Percentiles rank a stretch among this genome's conserved stretches.
These are phyloP conservation scores for Dascyllus trimaculatus DNA, from an alignment of 2,113 vertebrate species.

Conservation along the genomic window DNA sequence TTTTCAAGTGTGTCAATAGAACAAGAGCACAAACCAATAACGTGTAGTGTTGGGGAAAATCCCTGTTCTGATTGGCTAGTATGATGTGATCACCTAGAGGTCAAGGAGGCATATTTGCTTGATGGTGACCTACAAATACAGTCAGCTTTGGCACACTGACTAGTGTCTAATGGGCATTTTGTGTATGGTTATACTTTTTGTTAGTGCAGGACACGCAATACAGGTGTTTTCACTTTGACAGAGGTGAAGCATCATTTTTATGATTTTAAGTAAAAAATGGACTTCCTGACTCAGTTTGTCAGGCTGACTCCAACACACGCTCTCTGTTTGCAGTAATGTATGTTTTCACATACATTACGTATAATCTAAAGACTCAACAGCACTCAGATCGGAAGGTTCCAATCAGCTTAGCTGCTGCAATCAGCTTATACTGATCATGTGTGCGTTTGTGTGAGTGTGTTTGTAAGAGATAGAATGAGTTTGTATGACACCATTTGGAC, in stretches of 20 bases:
- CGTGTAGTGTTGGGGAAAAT: background rate
- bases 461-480: no score
- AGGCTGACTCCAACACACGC: background rate
- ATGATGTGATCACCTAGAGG: background rate
- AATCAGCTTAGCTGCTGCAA: slow-evolving; percentile 54
- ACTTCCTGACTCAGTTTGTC: no score
- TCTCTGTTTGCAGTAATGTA: background rate
- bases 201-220: no score
- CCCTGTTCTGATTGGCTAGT: background rate
- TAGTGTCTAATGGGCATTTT: no score
- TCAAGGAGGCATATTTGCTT: background rate
- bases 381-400: slow-evolving; percentile 25
- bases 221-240: no score
- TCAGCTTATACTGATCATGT: no score
- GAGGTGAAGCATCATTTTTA: no score
- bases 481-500: slow-evolving; percentile 7
- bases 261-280: no score
- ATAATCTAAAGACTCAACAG: no score
- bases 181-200: no score
- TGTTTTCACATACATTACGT: no score
- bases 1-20: background rate
- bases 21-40: background rate
- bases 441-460: no score
- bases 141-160: background rate
- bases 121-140: slow-evolving; percentile 8